A percentile compares a stretch with the other conserved stretches of the same genome.
Evolutionary conservation across 2,113 vertebrate genomes (phyloP).

Genomic region (Riparia riparia): DNA sequence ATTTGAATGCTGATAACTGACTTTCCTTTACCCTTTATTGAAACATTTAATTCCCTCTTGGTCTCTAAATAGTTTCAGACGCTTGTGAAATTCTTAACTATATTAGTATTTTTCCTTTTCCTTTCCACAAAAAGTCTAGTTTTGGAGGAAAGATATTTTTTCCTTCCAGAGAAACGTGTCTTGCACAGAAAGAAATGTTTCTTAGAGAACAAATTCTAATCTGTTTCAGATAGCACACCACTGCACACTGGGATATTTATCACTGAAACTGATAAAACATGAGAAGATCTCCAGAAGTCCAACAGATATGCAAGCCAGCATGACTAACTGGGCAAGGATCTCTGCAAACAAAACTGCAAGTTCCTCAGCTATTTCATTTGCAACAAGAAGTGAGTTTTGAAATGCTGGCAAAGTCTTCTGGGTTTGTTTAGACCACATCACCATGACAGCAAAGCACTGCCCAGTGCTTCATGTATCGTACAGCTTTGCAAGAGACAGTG

Average conservation of each 20-base stretch:
- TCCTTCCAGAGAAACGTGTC: background rate
- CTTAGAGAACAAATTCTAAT: background rate
- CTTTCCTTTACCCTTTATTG: background rate
- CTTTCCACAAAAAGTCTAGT: background rate
- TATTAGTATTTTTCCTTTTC: background rate
- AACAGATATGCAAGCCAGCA: background rate
- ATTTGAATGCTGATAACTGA: background rate
- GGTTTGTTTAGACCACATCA: slow-evolving; percentile 50
- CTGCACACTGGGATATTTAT: background rate
- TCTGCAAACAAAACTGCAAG: background rate
- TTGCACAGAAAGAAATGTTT: background rate
- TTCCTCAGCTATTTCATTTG: background rate
- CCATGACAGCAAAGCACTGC: slow-evolving; percentile 58
- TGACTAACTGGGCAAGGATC: background rate
- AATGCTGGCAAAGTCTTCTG: background rate
- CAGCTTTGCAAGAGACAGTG: background rate
- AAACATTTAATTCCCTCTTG: slow-evolving; percentile 9
- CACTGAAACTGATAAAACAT: background rate
- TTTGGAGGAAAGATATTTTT: background rate
- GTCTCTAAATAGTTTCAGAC: slow-evolving; percentile 25
- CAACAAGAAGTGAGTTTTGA: slow-evolving; percentile 43
- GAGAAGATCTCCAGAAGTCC: background rate
- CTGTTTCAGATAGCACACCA: background rate
- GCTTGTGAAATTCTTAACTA: background rate
- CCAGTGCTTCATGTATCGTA: background rate